Base-by-base conservation (phyloP, 2,888 invertebrate genomes). In the Polyommatus icarus region DNA sequence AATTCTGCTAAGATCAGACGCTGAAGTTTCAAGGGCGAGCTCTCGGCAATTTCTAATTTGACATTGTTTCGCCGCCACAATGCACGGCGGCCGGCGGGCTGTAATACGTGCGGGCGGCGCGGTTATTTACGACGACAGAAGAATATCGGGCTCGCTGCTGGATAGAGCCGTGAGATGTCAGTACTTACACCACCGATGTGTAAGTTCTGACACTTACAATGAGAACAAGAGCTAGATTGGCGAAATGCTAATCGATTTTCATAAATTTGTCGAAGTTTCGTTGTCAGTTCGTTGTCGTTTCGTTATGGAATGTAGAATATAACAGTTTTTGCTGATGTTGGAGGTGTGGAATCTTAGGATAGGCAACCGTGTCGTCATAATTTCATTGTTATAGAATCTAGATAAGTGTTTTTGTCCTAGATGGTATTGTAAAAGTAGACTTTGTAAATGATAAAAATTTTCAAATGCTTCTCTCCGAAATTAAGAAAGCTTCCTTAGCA, bases 221-320 rank as follows among this genome's bases (percentile, higher is more conserved):
- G 89, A 89, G 85, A 90, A 90, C 90, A 91, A 90, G 90, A 91
- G 90, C 57, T n/a, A 46, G 57, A 59, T 67, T 73, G 54, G 75
- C 61, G 76, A 76, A 76, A 78, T 78, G 61, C 61, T 78, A 76
- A 67, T 76, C 67, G 46, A 76, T n/a, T 67, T 10, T 29, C 24
- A 24, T 24, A 12, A 24, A 15, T 59, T 61, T 2, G 8, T 24
- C 24, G 61, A 4, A 10, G 3, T 61, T 61, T 61, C 24, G 61
- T 12, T 40, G 40, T 40, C 10, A 10, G 8, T 59, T 67, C 10
- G 3, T 67, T 20, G 61, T 24, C 4, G 0, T 67, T 67, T 67
- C 61, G 61, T 24, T 46, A 12, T 46, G 10, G 46, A 46, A 46
- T 46, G 3, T 40, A 40, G 2, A 40, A 40, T 46, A 46, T 46